phyloP scores from a whole-genome alignment of 2,888 invertebrate species.

The Microctonus aethiopoides region DNA sequence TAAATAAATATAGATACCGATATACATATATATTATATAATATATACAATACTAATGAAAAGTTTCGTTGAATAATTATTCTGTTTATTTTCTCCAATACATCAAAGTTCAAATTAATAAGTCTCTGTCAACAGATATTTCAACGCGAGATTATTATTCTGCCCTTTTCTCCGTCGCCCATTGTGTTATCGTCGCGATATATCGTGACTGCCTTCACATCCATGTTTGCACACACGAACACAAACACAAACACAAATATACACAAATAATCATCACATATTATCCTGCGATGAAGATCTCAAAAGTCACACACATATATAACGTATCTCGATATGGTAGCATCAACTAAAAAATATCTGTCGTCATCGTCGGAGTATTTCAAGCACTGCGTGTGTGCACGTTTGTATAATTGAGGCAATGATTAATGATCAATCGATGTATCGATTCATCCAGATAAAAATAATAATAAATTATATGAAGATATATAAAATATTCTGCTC shows the following conservation, averaged over 20 bases:
- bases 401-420: conserved; percentile 41
- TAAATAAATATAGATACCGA: too few species aligned
- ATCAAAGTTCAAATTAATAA: conserved; percentile 15
- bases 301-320: conserved; percentile 34
- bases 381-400: conserved; percentile 29
- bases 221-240: conserved; percentile 23
- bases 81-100: conserved; percentile 22
- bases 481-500: too few species aligned
- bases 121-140: conserved; percentile 16
- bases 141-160: conserved; percentile 27
- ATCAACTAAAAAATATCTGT: conserved; percentile 40
- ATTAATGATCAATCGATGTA: conserved; percentile 43
- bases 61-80: conserved; percentile 5
- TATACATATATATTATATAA: too few species aligned
- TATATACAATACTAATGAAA: too few species aligned
- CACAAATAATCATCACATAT: background rate
- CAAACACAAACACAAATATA: background rate
- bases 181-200: conserved; percentile 23
- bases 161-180: conserved; percentile 6
- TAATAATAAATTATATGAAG: conserved; percentile 18
- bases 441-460: conserved; percentile 34
- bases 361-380: conserved; percentile 39
- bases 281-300: conserved; percentile 40
- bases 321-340: conserved; percentile 7
- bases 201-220: conserved; percentile 17